phyloP scores from a whole-genome alignment of 2,113 vertebrate species.

The Ibidorhyncha struthersii region DNA sequence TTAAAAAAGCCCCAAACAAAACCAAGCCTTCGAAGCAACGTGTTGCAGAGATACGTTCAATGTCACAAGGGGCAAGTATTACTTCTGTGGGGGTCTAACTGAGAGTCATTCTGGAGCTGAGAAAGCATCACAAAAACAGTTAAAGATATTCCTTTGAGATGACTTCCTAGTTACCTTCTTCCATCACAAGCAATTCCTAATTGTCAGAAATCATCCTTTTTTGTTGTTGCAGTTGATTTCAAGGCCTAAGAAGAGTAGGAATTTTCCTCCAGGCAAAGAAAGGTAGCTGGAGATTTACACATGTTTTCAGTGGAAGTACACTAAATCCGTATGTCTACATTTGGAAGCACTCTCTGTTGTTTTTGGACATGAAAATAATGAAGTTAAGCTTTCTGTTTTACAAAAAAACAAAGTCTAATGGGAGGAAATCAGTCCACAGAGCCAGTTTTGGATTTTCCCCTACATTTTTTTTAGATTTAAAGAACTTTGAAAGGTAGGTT shows the following conservation, averaged over 20 bases:
- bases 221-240: not conserved
- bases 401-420: not conserved
- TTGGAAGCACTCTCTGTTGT: constrained; percentile 36
- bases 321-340: constrained; percentile 34
- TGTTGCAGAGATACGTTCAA: not conserved
- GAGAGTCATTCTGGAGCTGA: not conserved
- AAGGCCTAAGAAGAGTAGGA: not conserved
- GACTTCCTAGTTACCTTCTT: not conserved
- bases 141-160: not conserved
- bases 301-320: constrained; percentile 57
- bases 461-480: not conserved
- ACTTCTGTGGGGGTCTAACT: not conserved
- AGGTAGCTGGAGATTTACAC: constrained; percentile 36
- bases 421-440: not conserved
- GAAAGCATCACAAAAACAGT: not conserved
- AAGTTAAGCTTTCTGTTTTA: constrained; percentile 28
- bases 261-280: constrained; percentile 48
- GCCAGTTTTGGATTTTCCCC: not conserved
- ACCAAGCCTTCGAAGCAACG: not conserved
- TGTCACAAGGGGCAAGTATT: not conserved
- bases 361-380: constrained; percentile 48
- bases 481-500: not conserved
- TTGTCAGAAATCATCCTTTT: not conserved
- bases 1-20: not conserved
- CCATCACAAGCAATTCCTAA: not conserved